phyloP scores from a whole-genome alignment of 1,140 invertebrate species.

The Anastatus disparis region DNA sequence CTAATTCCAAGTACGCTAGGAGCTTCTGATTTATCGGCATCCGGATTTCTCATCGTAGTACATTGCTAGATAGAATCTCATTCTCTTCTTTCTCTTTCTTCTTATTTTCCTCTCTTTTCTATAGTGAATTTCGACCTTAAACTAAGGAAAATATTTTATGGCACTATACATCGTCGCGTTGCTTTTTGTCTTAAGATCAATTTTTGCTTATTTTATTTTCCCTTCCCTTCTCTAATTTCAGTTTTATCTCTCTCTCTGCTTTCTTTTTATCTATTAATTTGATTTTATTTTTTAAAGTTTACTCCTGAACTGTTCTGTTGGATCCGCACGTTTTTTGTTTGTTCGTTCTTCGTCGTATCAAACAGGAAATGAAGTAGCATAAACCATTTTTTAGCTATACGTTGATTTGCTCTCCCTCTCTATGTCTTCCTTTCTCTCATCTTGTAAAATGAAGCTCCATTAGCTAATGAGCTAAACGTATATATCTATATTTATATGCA shows the following conservation, averaged over 20 bases:
- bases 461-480: slow-evolving; percentile 26
- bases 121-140: neutral
- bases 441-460: slow-evolving; percentile 18
- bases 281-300: too few species aligned
- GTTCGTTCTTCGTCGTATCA: neutral
- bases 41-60: slow-evolving; percentile 50
- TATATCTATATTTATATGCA: neutral
- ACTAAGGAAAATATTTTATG: neutral
- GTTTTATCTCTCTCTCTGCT: neutral
- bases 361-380: neutral
- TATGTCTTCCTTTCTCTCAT: neutral
- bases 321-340: neutral
- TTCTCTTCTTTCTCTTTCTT: too few species aligned
- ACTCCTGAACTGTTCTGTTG: neutral
- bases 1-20: slow-evolving; percentile 59
- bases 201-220: slow-evolving; percentile 28
- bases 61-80: neutral
- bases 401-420: neutral
- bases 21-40: slow-evolving; percentile 62
- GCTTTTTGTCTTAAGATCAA: slow-evolving; percentile 44
- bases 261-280: too few species aligned
- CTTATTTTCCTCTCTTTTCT: too few species aligned
- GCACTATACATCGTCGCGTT: neutral
- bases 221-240: neutral
- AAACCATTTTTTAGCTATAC: slow-evolving; percentile 2